Evolutionary conservation across 2,888 invertebrate genomes (phyloP).

Genomic region (Drosophila pullipes): DNA sequence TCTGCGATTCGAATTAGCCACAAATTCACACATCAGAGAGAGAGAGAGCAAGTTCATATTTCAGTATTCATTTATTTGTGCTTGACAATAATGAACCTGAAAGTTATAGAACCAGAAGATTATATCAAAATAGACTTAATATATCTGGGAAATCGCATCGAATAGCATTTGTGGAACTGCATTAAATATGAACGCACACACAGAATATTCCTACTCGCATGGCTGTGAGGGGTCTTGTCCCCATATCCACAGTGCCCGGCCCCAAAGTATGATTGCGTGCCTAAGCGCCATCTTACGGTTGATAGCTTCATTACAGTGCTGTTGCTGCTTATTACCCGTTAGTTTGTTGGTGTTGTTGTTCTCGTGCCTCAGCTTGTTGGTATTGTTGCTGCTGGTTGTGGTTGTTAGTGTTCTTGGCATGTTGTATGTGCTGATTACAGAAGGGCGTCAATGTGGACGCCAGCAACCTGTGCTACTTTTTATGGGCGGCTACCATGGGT

Average conservation of each 20-base stretch:
- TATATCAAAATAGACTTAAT: neutral
- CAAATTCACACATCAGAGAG: neutral
- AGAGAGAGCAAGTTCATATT: neutral
- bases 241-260: conserved; percentile 25
- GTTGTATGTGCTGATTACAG: conserved; percentile 73
- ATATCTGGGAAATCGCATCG: neutral
- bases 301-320: conserved; percentile 77
- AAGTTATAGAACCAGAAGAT: neutral
- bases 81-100: neutral
- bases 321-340: conserved; percentile 71
- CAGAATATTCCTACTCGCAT: conserved; percentile 1
- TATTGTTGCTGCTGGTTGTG: conserved; percentile 4
- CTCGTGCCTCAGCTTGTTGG: neutral
- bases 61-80: neutral
- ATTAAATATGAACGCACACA: neutral
- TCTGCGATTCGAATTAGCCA: conserved; percentile 10
- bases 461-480: conserved; percentile 65
- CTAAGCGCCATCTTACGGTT: conserved; percentile 79
- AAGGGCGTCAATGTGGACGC: conserved; percentile 57
- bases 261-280: conserved; percentile 78
- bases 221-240: conserved; percentile 23
- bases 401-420: conserved; percentile 45
- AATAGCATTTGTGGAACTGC: conserved; percentile 14
- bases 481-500: conserved; percentile 27
- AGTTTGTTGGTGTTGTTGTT: conserved; percentile 33